phyloP scores from a whole-genome alignment of 2,888 invertebrate genomes.

The Temnothorax ravouxi region DNA sequence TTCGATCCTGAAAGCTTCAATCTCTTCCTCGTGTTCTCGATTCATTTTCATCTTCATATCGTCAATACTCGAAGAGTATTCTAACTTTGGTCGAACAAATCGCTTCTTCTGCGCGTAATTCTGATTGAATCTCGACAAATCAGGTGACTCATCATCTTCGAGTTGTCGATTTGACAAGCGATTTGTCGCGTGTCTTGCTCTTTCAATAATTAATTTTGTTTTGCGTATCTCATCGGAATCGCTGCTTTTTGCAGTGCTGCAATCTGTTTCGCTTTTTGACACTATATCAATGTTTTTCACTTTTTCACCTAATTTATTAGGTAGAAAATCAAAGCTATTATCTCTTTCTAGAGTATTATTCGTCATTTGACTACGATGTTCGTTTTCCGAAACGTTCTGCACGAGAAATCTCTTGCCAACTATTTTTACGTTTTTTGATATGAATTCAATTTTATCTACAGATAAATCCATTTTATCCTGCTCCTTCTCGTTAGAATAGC shows the following conservation, averaged over 20 bases:
- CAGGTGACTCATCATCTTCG: slow-evolving; percentile 64
- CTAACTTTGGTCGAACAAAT: slow-evolving; percentile 75
- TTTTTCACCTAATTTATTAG: slow-evolving; percentile 78
- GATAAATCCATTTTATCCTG: slow-evolving; percentile 28
- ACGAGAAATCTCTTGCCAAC: slow-evolving; percentile 83
- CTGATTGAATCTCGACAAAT: slow-evolving; percentile 43
- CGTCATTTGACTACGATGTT: slow-evolving; percentile 80
- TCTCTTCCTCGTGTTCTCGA: slow-evolving; percentile 87
- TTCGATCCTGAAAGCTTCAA: slow-evolving; percentile 88
- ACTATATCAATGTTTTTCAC: slow-evolving; percentile 82
- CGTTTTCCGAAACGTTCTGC: slow-evolving; percentile 83
- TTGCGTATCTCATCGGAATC: slow-evolving; percentile 78
- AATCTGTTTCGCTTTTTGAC: slow-evolving; percentile 81
- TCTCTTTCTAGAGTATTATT: slow-evolving; percentile 72
- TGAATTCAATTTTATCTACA: slow-evolving; percentile 50
- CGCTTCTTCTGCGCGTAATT: slow-evolving; percentile 68
- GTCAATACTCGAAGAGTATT: slow-evolving; percentile 87
- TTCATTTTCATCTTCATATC: slow-evolving; percentile 80
- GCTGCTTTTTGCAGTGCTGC: slow-evolving; percentile 71
- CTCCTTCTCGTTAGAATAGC: slow-evolving; percentile 29
- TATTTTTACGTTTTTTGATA: slow-evolving; percentile 71
- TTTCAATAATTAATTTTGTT: slow-evolving; percentile 78
- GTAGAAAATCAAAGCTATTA: slow-evolving; percentile 58
- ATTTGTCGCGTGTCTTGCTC: slow-evolving; percentile 70
- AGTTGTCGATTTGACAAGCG: slow-evolving; percentile 53